These are phyloP conservation scores for Trididemnum miniatum DNA, from an alignment of 23 tunicate species.

Conservation along the genomic window DNA sequence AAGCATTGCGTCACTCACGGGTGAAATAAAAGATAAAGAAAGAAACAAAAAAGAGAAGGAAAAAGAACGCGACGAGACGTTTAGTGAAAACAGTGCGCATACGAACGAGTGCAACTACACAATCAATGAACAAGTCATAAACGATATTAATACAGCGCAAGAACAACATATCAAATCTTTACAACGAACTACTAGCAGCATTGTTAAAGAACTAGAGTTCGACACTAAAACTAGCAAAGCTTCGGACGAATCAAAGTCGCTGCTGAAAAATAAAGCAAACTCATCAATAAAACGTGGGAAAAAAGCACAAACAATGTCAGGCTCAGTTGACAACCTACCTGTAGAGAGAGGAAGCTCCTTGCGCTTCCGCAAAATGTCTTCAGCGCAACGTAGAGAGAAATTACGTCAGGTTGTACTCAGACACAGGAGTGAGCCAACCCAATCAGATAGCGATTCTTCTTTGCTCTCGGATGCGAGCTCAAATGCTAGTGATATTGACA, in stretches of 20 bases:
- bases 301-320: background rate
- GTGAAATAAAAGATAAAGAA: background rate
- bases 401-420: conserved; percentile 22
- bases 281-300: background rate
- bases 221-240: background rate
- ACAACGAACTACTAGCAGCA: background rate
- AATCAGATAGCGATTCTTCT: conserved; percentile 23
- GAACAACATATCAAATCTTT: background rate
- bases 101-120: background rate
- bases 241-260: background rate
- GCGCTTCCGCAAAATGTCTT: conserved; percentile 19
- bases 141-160: too few species aligned
- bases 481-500: conserved; percentile 32
- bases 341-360: background rate
- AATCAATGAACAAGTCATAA: background rate
- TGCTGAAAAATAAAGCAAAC: background rate
- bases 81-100: background rate
- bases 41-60: conserved; percentile 15
- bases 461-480: conserved; percentile 35
- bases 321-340: background rate
- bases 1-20: background rate
- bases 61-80: background rate
- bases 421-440: background rate
- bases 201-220: background rate
- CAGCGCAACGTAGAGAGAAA: conserved; percentile 23